A percentile compares a stretch with the other conserved stretches of the same genome.
phyloP scores from a whole-genome alignment of 1,140 invertebrate species.

The Philaenus spumarius region DNA sequence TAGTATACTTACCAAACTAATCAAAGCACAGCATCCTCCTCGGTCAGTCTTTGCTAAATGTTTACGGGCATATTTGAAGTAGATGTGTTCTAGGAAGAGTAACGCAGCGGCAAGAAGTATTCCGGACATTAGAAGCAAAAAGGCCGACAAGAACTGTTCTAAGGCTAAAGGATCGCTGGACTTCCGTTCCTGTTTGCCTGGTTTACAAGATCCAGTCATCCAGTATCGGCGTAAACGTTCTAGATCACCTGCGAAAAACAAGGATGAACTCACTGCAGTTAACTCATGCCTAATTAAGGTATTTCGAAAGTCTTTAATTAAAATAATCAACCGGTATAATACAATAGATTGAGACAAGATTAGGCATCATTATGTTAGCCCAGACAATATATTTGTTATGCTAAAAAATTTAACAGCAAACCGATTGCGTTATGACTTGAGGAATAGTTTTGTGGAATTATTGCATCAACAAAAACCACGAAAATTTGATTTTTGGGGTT shows the following conservation, averaged over 20 bases:
- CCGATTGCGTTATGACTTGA: too few relatives aligned
- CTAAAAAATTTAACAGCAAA: too few relatives aligned
- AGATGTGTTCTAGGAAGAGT: conserved; percentile 85
- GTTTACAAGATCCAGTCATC: conserved; percentile 96
- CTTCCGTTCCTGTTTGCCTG: conserved; percentile 83
- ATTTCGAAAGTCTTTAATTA: too few relatives aligned
- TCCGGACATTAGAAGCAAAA: conserved; percentile 89
- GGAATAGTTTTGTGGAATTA: too few relatives aligned
- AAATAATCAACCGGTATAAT: too few relatives aligned
- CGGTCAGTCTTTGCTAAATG: conserved; percentile 82
- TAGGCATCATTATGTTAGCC: too few relatives aligned
- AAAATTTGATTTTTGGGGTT: too few relatives aligned
- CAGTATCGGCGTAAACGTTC: conserved; percentile 91
- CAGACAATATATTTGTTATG: too few relatives aligned
- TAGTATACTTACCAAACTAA: conserved; percentile 78
- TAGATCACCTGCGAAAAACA: conserved; percentile 62
- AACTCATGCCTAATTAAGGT: too few relatives aligned
- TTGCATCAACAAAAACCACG: too few relatives aligned
- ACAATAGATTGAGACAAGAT: neutral
- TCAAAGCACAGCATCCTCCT: conserved; percentile 81
- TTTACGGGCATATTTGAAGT: conserved; percentile 86
- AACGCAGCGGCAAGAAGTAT: conserved; percentile 80
- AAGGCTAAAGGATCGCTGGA: conserved; percentile 88
- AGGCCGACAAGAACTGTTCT: conserved; percentile 96
- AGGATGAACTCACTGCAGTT: too few relatives aligned